Base-by-base conservation (phyloP, 2,113 vertebrate species). In the Amblyopsis rosae region DNA sequence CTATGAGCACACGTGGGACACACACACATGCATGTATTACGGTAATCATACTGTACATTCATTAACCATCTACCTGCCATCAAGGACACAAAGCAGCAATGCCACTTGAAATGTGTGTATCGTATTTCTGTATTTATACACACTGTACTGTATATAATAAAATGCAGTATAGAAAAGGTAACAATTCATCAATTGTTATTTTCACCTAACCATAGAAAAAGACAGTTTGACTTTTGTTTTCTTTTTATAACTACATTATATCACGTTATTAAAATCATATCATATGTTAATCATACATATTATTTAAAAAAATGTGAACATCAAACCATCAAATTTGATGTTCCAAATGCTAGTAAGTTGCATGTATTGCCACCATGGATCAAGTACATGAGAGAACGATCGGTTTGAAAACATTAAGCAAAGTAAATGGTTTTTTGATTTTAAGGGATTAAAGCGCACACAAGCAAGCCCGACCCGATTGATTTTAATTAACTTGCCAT, bases 401-500 rank as follows among this genome's bases (percentile, higher is more conserved):
- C 71, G 19, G 82, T 85, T 70, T 76, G 82, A 88, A 87, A 87
- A 79, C 79, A 90, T 87, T 89, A 90, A 76, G 69, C 62, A 64
- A 70, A 87, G 85, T 82, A 91, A 90, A 91, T 81, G 81, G 81
- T 84, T 88, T 91, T 91, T 88, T 91, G 89, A 87, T 89, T 88
- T 83, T 83, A 81, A 87, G 57, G 89, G 89, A 90, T 90, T 89
- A 87, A 75, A 79, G 75, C 81, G 82, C 72, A 86, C 77, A 89
- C 73, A 87, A 76, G 88, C 72, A 89, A 77, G 80, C 76, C 81
- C 82, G 82, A 69, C 85, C 88, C 65, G 66, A 79, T 87, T 83
- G 83, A 81, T 90, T 91, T 89, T 91, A 91, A 93, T 92, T 91
- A 92, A 91, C 83, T 87, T 86, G 86, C 88, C 88, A 88, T 89